Conservation (phyloP, 2,888 invertebrate genomes). For the Rutpela maculata region DNA sequence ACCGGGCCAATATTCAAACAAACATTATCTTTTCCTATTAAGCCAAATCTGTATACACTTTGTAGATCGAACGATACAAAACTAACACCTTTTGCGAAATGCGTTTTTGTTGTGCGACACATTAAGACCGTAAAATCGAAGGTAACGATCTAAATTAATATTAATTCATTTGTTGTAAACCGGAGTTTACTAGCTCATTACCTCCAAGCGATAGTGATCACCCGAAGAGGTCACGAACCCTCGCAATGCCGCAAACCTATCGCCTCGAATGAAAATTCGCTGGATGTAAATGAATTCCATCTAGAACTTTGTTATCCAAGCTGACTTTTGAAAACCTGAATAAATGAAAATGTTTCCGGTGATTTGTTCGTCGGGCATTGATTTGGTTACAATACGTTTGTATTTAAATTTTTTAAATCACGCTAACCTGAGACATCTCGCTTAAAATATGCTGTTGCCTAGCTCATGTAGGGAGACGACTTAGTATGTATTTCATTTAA, state of each 20-base stretch:
- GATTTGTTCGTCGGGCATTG: slow-evolving; percentile 8
- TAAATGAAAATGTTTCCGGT: slow-evolving; percentile 17
- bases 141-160: slow-evolving; percentile 12
- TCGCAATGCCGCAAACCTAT: not conserved
- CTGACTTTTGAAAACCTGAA: not conserved
- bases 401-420: slow-evolving; percentile 16
- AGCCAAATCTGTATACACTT: slow-evolving; percentile 1
- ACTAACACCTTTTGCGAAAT: not conserved
- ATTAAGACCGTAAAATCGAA: slow-evolving; percentile 25
- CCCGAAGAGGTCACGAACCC: slow-evolving; percentile 21
- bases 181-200: not conserved
- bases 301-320: slow-evolving; percentile 1
- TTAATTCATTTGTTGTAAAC: slow-evolving; percentile 21
- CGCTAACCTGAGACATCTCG: slow-evolving; percentile 4
- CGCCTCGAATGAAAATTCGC: not conserved
- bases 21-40: slow-evolving; percentile 18
- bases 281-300: slow-evolving; percentile 8
- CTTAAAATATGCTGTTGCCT: not conserved
- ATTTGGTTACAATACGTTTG: slow-evolving; percentile 21
- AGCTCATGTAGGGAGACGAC: not conserved
- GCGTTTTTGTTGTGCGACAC: slow-evolving; percentile 4
- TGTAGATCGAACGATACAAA: slow-evolving; percentile 16
- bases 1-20: not conserved
- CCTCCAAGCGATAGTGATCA: not conserved
- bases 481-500: no score